phyloP scores from a whole-genome alignment of 2,113 vertebrate species.

The Phalacrocorax pelagicus region DNA sequence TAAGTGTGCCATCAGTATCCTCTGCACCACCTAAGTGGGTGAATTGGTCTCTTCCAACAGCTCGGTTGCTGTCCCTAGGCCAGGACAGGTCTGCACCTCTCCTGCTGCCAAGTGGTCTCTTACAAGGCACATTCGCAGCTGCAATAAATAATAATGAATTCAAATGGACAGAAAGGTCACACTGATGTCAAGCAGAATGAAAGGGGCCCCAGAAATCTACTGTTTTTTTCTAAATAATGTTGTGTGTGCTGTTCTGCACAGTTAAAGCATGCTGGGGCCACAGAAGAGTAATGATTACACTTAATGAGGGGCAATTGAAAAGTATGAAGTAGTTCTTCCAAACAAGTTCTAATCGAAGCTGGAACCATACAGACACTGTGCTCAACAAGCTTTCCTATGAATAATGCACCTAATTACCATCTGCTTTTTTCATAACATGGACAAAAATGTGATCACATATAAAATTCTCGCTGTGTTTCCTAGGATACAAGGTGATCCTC shows the following conservation, averaged over 20 bases:
- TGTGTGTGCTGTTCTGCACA: neutral
- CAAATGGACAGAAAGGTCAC: neutral
- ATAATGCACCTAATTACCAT: constrained; percentile 73
- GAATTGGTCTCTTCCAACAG: neutral
- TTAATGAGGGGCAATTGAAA: constrained; percentile 60
- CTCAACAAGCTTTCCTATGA: constrained; percentile 61
- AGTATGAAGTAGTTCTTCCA: constrained; percentile 56
- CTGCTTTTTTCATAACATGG: constrained; percentile 68
- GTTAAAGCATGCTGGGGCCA: constrained; percentile 16
- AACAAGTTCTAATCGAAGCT: constrained; percentile 59
- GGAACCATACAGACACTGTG: constrained; percentile 11
- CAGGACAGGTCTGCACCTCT: neutral
- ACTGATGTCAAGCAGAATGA: constrained; percentile 1
- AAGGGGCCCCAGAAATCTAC: constrained; percentile 13
- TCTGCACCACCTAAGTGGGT: neutral
- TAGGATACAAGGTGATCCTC: constrained; percentile 77
- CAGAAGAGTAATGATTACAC: constrained; percentile 55
- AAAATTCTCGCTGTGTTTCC: constrained; percentile 74
- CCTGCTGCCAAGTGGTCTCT: neutral
- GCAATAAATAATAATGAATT: neutral
- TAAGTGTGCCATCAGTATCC: neutral
- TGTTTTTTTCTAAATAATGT: neutral
- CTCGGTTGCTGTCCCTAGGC: neutral
- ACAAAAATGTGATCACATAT: constrained; percentile 72
- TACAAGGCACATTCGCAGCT: neutral